phyloP scores from a whole-genome alignment of 2,888 invertebrate genomes.

The Eristalinus aeneus region DNA sequence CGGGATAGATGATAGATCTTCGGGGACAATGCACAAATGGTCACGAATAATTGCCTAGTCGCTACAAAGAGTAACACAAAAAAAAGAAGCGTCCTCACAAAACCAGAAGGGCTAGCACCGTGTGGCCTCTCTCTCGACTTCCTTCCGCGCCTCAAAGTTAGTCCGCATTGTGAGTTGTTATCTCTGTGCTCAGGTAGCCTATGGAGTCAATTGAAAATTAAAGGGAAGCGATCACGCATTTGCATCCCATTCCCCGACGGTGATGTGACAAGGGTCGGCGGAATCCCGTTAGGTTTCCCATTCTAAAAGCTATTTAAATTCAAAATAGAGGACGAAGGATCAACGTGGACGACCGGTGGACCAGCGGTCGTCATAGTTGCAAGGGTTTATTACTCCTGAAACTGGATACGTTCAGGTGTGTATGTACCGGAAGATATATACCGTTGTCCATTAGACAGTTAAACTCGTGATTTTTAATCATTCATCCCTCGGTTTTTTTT shows the following conservation, averaged over 20 bases:
- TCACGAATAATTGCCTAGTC: not conserved
- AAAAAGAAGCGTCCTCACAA: not conserved
- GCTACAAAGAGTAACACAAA: not conserved
- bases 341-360: conserved; percentile 28
- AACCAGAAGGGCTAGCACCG: not conserved
- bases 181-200: conserved; percentile 45
- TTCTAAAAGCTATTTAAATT: conserved; percentile 45
- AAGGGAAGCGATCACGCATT: conserved; percentile 44
- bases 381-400: conserved; percentile 19
- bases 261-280: conserved; percentile 44
- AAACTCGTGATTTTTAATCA: conserved; percentile 52
- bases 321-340: conserved; percentile 7
- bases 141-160: conserved; percentile 2
- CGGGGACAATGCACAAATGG: not conserved
- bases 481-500: conserved; percentile 42
- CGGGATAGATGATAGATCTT: not conserved
- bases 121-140: conserved; percentile 15
- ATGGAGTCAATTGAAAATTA: conserved; percentile 56
- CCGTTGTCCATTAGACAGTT: conserved; percentile 64
- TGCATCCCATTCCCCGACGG: conserved; percentile 28
- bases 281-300: conserved; percentile 20
- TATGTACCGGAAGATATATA: conserved; percentile 51
- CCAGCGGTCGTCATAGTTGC: not conserved
- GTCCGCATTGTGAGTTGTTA: too few relatives aligned
- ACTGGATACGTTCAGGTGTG: conserved; percentile 41